These are phyloP conservation scores for Morone chrysops DNA, from an alignment of 2,113 vertebrate genomes.

Conservation along the genomic window DNA sequence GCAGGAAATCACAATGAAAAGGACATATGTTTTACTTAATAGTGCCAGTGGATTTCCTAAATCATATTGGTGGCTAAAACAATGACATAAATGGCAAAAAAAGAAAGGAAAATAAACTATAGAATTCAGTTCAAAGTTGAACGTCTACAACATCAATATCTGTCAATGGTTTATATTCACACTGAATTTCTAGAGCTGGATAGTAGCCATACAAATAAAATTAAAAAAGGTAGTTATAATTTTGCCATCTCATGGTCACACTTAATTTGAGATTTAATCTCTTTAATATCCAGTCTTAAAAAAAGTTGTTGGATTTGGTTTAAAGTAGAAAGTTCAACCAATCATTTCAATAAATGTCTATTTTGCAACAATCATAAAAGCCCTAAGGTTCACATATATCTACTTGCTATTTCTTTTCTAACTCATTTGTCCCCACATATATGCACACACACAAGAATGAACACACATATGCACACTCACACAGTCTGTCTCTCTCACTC, in stretches of 20 bases:
- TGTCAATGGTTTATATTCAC: slow-evolving; percentile 63
- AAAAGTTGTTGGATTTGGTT: slow-evolving; percentile 48
- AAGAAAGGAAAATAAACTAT: slow-evolving; percentile 20
- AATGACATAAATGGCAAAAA: slow-evolving; percentile 35
- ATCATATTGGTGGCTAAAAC: slow-evolving; percentile 45
- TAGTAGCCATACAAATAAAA: slow-evolving; percentile 41
- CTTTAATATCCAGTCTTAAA: slow-evolving; percentile 34
- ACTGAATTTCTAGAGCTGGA: slow-evolving; percentile 52
- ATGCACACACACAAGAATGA: slow-evolving; percentile 24
- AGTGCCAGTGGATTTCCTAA: slow-evolving; percentile 26
- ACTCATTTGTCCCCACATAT: slow-evolving; percentile 22
- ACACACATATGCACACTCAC: background rate
- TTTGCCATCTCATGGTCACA: slow-evolving; percentile 58
- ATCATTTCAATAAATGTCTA: slow-evolving; percentile 51
- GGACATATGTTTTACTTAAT: slow-evolving; percentile 14
- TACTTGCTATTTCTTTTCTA: slow-evolving; percentile 41
- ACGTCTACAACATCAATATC: slow-evolving; percentile 52
- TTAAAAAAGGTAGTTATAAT: slow-evolving; percentile 33
- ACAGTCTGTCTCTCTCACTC: too few species aligned
- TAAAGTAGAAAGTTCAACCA: slow-evolving; percentile 50
- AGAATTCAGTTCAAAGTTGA: slow-evolving; percentile 53
- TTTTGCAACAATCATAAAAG: slow-evolving; percentile 48
- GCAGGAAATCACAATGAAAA: slow-evolving; percentile 18
- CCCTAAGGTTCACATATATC: slow-evolving; percentile 51
- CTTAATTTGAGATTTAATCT: slow-evolving; percentile 55